Conservation (phyloP, 2,888 invertebrate species). For the Drosophila longiperda region DNA sequence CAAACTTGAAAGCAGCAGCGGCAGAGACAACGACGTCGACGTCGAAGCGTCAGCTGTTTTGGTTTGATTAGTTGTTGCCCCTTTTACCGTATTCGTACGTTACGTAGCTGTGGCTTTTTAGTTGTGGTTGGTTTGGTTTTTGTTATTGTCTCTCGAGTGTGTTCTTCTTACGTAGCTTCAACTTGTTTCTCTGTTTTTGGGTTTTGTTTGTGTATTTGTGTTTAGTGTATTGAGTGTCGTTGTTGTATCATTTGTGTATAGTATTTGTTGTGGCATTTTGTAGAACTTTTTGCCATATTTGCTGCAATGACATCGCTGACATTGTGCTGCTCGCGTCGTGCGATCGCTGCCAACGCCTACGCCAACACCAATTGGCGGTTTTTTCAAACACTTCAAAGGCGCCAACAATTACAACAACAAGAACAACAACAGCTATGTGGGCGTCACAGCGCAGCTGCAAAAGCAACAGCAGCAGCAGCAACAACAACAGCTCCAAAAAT, state of each 20-base stretch:
- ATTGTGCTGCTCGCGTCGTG: constrained; percentile 67
- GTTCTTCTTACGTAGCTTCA: constrained; percentile 58
- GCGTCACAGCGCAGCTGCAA: constrained; percentile 60
- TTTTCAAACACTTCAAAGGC: constrained; percentile 73
- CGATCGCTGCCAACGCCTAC: constrained; percentile 60
- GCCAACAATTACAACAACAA: constrained; percentile 59
- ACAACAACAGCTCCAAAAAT: constrained; percentile 45
- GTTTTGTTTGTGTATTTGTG: constrained; percentile 32
- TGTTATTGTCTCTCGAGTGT: constrained; percentile 45
- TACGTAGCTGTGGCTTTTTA: constrained; percentile 39
- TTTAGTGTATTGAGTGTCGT: constrained; percentile 38
- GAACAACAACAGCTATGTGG: constrained; percentile 44
- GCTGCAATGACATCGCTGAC: constrained; percentile 66
- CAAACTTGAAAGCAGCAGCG: constrained; percentile 48
- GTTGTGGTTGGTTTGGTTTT: constrained; percentile 32
- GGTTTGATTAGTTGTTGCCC: constrained; percentile 19
- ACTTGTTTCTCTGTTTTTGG: constrained; percentile 58
- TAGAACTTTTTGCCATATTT: constrained; percentile 53
- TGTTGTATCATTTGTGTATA: constrained; percentile 12
- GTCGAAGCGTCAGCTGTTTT: constrained; percentile 68
- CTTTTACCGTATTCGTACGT: constrained; percentile 3
- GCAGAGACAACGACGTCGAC: constrained; percentile 29
- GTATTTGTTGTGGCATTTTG: constrained; percentile 36
- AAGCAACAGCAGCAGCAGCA: constrained; percentile 36
- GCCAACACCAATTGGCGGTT: constrained; percentile 60